Conservation (phyloP, 2,113 vertebrate species). For the Acanthisitta chloris region DNA sequence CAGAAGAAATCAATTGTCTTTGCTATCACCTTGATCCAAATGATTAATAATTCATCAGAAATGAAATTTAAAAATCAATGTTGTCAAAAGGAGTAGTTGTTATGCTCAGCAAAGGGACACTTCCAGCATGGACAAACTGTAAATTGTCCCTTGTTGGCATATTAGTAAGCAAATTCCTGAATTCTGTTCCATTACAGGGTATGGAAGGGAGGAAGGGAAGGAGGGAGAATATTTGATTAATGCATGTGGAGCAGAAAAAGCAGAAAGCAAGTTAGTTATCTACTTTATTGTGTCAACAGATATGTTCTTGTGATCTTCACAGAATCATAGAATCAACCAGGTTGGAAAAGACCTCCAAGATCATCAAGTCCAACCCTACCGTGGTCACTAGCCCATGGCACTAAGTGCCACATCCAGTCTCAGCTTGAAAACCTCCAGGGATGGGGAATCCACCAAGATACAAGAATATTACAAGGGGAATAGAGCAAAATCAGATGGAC, state of each 20-base stretch:
- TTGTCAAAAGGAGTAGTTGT: not conserved
- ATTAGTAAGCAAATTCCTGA: not conserved
- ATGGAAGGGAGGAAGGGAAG: not conserved
- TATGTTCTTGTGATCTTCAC: too few species aligned
- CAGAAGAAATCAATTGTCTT: slow-evolving; percentile 68
- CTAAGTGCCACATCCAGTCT: too few species aligned
- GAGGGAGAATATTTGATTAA: not conserved
- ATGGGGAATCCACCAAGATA: too few species aligned
- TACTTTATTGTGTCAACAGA: not conserved
- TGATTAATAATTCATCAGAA: slow-evolving; percentile 72
- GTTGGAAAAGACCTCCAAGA: too few species aligned
- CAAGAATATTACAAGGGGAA: not conserved
- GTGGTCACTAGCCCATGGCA: too few species aligned
- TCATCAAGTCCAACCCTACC: too few species aligned
- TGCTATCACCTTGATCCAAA: slow-evolving; percentile 55
- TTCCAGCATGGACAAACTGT: not conserved
- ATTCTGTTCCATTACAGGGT: not conserved
- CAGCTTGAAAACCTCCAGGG: too few species aligned
- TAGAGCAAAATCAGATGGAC: not conserved
- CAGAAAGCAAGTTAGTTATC: not conserved
- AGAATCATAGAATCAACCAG: too few species aligned
- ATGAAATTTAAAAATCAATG: slow-evolving; percentile 60
- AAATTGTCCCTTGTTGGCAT: not conserved
- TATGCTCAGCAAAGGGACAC: not conserved
- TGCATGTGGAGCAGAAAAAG: not conserved